These are phyloP conservation scores for Climacteris rufus DNA, from an alignment of 2,113 vertebrate species.

Conservation along the genomic window DNA sequence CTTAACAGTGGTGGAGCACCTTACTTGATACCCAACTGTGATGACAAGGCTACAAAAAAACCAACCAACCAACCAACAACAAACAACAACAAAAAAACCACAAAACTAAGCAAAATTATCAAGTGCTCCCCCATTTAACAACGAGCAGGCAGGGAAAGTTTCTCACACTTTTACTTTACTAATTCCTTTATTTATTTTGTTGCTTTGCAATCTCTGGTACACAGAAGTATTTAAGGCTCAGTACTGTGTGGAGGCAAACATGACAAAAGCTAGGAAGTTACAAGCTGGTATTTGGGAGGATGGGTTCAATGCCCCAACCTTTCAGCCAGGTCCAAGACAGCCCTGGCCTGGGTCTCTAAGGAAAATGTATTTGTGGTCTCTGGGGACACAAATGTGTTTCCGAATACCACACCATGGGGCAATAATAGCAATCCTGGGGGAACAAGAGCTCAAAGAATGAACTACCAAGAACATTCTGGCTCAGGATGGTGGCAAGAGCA, in stretches of 20 bases:
- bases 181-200: background rate
- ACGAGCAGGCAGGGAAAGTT: background rate
- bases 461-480: background rate
- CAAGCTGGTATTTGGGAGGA: background rate
- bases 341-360: background rate
- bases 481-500: background rate
- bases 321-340: background rate
- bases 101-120: background rate
- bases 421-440: background rate
- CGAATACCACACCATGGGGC: background rate
- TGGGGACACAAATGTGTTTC: background rate
- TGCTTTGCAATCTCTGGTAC: background rate
- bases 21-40: background rate
- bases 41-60: background rate
- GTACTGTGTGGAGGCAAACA: background rate
- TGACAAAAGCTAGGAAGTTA: background rate
- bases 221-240: background rate
- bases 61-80: too few relatives aligned
- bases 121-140: background rate
- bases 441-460: background rate
- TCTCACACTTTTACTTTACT: background rate
- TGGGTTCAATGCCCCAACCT: background rate
- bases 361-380: background rate
- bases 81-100: too few relatives aligned
- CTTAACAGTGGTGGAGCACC: background rate